Evolutionary conservation across 37 sponge, comb jelly and placozoan genomes (phyloP), one percentile per base, ranked within the genome.

Genomic region (Ephydatia muelleri): DNA sequence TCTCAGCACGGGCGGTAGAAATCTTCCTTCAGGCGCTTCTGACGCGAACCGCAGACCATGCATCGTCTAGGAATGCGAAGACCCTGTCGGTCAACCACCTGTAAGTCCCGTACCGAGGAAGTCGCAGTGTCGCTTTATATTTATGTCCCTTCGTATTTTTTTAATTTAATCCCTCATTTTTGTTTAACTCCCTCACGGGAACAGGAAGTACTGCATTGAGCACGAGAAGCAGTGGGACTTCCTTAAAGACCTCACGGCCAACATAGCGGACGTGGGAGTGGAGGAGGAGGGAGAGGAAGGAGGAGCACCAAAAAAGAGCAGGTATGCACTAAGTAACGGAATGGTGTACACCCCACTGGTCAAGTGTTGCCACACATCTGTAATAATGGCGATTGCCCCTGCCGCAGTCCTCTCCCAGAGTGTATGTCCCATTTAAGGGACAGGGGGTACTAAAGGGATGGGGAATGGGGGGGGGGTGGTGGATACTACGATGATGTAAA

Each of bases 191-290:
- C 29, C 16, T 57, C 37, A 22, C 28, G n/a, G n/a, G n/a, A n/a
- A n/a, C 80, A 95, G 96, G 40, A 97, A 97, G 81, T 83, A 91
- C 82, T 87, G 92, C 36, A 97, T 97, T 81, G 95, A 94, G 68
- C 57, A 78, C 4, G 93, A 97, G 85, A 86, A 78, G 48, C 88
- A 92, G 75, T 97, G 94, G 84, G 92, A 92, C 84, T 97, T 97
- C 71, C 76, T 97, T 36, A 82, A 86, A 65, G 97, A 90, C 35
- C 86, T 94, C 11, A 92, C 84, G 26, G 87, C 88, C 26, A 91
- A 91, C 70, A 78, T 95, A 23, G 80, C 96, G 22, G 89, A 93
- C 38, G 83, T 95, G 2, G 40, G 36, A 0, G 83, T 68, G 19
- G 80, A 78, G 30, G 65, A 72, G 22, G 95, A 95, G 22, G 81